Base-by-base conservation (phyloP, 2,797 vertebrate species). In the Silurus aristotelis region DNA sequence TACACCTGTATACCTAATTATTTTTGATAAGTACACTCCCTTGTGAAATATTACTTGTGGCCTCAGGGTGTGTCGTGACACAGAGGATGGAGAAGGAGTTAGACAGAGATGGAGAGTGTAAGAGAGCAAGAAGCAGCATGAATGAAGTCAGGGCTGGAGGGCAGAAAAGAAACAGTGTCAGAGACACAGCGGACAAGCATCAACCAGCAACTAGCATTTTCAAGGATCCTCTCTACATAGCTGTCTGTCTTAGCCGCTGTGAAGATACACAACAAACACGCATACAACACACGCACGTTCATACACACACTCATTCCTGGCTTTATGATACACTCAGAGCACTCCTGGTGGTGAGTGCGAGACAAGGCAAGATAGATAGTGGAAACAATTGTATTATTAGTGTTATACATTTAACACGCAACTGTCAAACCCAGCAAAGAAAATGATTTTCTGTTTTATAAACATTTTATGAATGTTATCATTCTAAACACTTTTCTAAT, bases 101-200 rank as follows among this genome's bases (percentile, higher is more conserved):
- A 55, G 75, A 61, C 48, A 72, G 61, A 77, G 73, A 90, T 90
- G 84, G 22, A 64, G 67, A 83, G 83, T 63, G 86, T 25, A 48
- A 87, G 25, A 90, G 92, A 93, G 94, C 94, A 95, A 94, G 94
- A 95, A 94, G 93, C 93, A 92, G 94, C 94, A 94, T 94, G 95
- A 95, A 94, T 89, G 90, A 89, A 91, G 91, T 90, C 91, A 87
- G 89, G 86, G 89, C 88, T 91, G 76, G 71, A 80, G 89, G 58
- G 83, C 80, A 76, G 61, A 83, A 72, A 66, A 79, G 64, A 17
- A 75, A 55, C 25, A 84, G 87, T 75, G 92, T 91, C 91, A 92
- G 91, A 93, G 90, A 90, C 88, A 83, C 94, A 90, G 95, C 93
- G 95, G 91, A 95, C 93, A 93, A 90, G 71, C 91, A 92, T 92